Evolutionary conservation across 2,797 vertebrate genomes (phyloP).

Genomic region (Sebastes hubbsi): DNA sequence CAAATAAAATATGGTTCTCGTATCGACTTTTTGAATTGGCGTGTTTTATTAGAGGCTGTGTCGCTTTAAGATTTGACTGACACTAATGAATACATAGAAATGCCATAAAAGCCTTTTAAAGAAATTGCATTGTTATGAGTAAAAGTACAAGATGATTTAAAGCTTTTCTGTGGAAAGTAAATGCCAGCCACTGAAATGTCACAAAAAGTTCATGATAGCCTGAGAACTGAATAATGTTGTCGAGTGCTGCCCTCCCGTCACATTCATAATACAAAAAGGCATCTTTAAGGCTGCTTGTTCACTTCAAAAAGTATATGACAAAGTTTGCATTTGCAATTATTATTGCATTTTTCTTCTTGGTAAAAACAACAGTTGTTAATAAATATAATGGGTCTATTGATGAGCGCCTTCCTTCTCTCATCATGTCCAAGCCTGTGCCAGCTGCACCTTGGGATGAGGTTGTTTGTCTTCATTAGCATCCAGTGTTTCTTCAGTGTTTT

Average conservation of each 20-base stretch:
- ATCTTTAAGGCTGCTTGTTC: neutral
- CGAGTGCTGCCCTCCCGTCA: neutral
- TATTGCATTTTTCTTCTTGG: neutral
- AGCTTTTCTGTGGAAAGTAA: conserved; percentile 31
- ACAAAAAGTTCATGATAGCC: conserved; percentile 29
- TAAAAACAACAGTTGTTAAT: conserved; percentile 1
- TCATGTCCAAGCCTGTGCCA: conserved; percentile 57
- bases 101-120: conserved; percentile 38
- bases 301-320: neutral
- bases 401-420: conserved; percentile 29
- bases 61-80: conserved; percentile 20
- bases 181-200: conserved; percentile 56
- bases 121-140: conserved; percentile 21
- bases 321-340: neutral
- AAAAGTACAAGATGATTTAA: conserved; percentile 32
- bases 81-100: conserved; percentile 38
- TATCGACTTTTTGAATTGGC: conserved; percentile 1
- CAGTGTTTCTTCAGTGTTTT: conserved; percentile 70
- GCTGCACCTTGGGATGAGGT: conserved; percentile 66
- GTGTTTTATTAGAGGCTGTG: conserved; percentile 13
- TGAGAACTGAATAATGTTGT: conserved; percentile 28
- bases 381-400: conserved; percentile 32
- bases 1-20: conserved; percentile 11
- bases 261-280: conserved; percentile 7
- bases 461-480: conserved; percentile 80